A percentile compares a stretch with the other conserved stretches of the same genome.
Conservation (phyloP, 2,797 vertebrate species). For the Pelodytes ibericus region DNA sequence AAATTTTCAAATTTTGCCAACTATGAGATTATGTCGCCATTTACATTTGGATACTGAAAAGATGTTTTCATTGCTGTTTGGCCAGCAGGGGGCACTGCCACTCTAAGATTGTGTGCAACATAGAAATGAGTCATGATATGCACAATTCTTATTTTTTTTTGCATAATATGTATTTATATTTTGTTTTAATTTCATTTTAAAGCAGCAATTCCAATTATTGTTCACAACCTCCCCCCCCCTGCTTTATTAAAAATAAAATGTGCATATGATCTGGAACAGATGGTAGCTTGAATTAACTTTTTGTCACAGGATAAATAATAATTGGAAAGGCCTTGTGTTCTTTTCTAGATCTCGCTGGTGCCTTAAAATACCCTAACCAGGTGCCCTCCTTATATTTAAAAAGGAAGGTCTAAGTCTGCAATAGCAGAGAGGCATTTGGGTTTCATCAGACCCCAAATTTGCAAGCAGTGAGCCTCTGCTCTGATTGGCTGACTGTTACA, state of each 20-base stretch:
- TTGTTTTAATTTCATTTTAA: slow-evolving; percentile 12
- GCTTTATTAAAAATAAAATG: slow-evolving; percentile 34
- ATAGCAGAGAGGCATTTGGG: too few species aligned
- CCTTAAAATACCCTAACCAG: too few species aligned
- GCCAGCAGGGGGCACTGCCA: slow-evolving; percentile 45
- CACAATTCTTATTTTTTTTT: slow-evolving; percentile 5
- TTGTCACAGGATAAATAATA: slow-evolving; percentile 22
- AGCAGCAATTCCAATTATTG: slow-evolving; percentile 22
- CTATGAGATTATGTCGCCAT: too few species aligned
- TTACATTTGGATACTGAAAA: background rate
- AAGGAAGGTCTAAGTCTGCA: too few species aligned
- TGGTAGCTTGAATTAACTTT: slow-evolving; percentile 17
- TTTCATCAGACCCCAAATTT: too few species aligned
- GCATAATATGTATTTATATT: background rate
- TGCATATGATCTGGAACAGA: slow-evolving; percentile 17
- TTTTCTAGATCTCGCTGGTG: too few species aligned
- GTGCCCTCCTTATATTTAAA: too few species aligned
- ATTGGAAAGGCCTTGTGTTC: background rate
- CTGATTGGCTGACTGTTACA: too few species aligned
- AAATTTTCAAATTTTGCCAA: too few species aligned
- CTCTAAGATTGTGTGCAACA: background rate
- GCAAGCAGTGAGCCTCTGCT: too few species aligned
- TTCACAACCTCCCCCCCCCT: too few species aligned
- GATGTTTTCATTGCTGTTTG: background rate
- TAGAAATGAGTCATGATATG: slow-evolving; percentile 28